Percentiles rank a stretch among this genome's conserved stretches.
Conservation (phyloP, 2,113 vertebrate species). For the Oncorhynchus nerka region DNA sequence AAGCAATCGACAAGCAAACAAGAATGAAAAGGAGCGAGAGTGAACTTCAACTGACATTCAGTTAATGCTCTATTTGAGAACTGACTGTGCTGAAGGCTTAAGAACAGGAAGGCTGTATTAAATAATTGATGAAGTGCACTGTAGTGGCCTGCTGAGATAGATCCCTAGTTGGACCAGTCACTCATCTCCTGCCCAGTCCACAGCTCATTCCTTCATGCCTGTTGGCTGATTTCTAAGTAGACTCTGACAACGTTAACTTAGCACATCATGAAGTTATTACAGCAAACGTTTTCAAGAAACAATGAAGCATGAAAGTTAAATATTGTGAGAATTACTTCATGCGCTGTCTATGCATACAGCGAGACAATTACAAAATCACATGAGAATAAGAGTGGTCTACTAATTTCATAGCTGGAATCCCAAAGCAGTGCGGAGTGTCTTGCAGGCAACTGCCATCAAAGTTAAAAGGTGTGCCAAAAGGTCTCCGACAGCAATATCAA, state of each 20-base stretch:
- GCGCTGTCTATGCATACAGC: neutral
- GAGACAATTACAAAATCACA: neutral
- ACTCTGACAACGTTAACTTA: no score
- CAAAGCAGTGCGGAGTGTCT: constrained; percentile 2
- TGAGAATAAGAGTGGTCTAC: neutral
- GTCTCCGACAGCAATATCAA: neutral
- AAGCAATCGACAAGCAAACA: neutral
- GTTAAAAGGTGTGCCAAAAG: neutral
- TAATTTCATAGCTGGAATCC: neutral
- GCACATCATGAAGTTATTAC: no score
- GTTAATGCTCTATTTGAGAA: neutral
- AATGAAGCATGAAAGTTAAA: neutral
- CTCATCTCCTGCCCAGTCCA: constrained; percentile 6
- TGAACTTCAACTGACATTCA: constrained; percentile 10
- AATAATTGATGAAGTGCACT: constrained; percentile 21
- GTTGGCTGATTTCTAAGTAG: no score
- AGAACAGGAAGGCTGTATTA: neutral
- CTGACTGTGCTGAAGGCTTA: neutral
- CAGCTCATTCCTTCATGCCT: no score
- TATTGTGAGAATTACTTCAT: neutral
- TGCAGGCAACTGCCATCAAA: constrained; percentile 3
- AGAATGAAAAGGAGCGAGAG: neutral
- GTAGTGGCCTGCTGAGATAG: constrained; percentile 16
- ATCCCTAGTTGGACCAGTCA: constrained; percentile 12
- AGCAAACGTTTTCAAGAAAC: no score